Evolutionary conservation across 2,797 vertebrate genomes (phyloP), one percentile per base, ranked within the genome.

Genomic region (Anas bahamensis): DNA sequence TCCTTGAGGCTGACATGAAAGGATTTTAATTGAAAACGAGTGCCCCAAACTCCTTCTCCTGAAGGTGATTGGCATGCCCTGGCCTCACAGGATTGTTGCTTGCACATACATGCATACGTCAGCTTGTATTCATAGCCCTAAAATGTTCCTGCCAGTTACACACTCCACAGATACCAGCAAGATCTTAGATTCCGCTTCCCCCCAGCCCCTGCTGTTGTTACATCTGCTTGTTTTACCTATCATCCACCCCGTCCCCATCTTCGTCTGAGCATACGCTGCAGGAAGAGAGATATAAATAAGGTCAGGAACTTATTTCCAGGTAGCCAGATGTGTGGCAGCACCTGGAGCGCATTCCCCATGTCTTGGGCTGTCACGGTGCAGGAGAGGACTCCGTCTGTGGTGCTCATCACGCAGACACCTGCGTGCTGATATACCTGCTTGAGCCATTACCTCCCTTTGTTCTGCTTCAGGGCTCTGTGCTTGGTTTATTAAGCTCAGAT

Each of bases 21-120:
- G 50, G 71, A 70, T 65, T 59, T 82, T 2, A 1, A 53, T 83
- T n/a, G 46, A 78, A 93, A 85, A 75, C 82, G 59, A 11, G 17
- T 57, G 78, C 63, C 86, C n/a, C 35, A 76, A 93, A 83, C 88
- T 86, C 92, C 69, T 31, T 88, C 39, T 93, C 83, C 91, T 83
- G 71, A 57, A 83, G 80, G 64, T 53, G 71, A 82, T 72, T 9
- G 4, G 92, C 73, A 29, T 39, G 85, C 87, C 79, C 75, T 79
- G 78, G 71, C 82, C 68, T 42, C 50, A 76, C 60, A 84, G 94
- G 93, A 79, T 92, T 66, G 41, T 35, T 70, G 63, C 52, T 53
- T 41, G 75, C 35, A 66, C 66, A 78, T 33, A 70, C 37, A 8
- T 41, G 64, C 46, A 15, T 59, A 79, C 1, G 3, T 89, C 88